These are phyloP conservation scores for Tinea trinotella DNA, from an alignment of 2,888 invertebrate genomes.

Conservation along the genomic window DNA sequence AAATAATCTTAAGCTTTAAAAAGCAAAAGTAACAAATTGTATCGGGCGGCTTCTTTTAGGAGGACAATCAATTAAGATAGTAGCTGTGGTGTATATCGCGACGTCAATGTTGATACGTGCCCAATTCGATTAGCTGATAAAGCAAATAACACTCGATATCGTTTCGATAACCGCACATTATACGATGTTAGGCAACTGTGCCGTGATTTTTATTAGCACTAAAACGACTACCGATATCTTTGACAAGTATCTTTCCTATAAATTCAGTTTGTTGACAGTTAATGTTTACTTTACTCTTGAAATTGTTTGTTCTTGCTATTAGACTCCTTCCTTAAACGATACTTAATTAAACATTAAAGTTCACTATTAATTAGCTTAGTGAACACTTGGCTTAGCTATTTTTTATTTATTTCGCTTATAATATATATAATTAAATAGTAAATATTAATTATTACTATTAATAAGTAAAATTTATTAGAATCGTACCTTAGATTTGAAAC, in stretches of 20 bases:
- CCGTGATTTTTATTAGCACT: slow-evolving; percentile 65
- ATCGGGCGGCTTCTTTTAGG: slow-evolving; percentile 52
- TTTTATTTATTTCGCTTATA: too few species aligned
- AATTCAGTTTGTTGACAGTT: slow-evolving; percentile 7
- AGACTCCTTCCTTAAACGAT: slow-evolving; percentile 1
- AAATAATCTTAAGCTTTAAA: slow-evolving; percentile 5
- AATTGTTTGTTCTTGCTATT: slow-evolving; percentile 3
- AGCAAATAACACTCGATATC: slow-evolving; percentile 60
- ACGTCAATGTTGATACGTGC: slow-evolving; percentile 57
- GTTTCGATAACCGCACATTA: slow-evolving; percentile 57
- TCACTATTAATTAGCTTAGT: background rate
- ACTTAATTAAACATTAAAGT: background rate
- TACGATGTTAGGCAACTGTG: slow-evolving; percentile 57
- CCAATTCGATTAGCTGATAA: slow-evolving; percentile 67
- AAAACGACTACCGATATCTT: slow-evolving; percentile 29
- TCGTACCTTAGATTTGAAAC: too few species aligned
- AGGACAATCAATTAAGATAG: slow-evolving; percentile 69
- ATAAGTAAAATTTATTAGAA: too few species aligned
- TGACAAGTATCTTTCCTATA: slow-evolving; percentile 12
- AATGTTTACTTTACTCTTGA: slow-evolving; percentile 13
- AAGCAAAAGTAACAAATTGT: slow-evolving; percentile 23
- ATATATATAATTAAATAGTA: too few species aligned
- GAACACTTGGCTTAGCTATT: background rate
- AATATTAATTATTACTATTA: too few species aligned
- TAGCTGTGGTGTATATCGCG: slow-evolving; percentile 50